Evolutionary conservation across 2,797 vertebrate genomes (phyloP).

Genomic region (Sebastes steindachneri): DNA sequence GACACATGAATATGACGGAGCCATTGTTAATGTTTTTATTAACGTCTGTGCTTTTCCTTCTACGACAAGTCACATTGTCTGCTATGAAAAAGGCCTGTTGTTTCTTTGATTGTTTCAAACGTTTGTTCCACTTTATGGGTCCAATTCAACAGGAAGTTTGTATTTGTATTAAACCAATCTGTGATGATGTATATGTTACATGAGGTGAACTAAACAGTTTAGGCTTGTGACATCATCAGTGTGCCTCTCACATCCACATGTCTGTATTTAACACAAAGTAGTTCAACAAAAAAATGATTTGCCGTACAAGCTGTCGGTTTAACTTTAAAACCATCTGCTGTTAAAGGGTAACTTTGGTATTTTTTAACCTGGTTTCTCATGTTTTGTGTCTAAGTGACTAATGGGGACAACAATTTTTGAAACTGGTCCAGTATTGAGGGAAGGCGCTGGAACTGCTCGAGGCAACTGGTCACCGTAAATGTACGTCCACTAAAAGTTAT

Average conservation of each 20-base stretch:
- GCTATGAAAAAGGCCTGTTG: not conserved
- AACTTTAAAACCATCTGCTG: not conserved
- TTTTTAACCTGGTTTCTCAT: too few species aligned
- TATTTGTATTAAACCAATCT: not conserved
- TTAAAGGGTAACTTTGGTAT: too few species aligned
- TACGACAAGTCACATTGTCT: not conserved
- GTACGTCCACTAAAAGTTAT: fast-evolving
- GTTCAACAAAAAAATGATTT: not conserved
- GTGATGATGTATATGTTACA: not conserved
- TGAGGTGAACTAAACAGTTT: not conserved
- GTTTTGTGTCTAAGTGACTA: too few species aligned
- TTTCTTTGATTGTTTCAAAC: not conserved
- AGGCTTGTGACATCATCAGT: not conserved
- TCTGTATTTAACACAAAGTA: not conserved
- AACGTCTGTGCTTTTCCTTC: not conserved
- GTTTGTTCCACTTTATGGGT: not conserved
- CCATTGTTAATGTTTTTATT: not conserved
- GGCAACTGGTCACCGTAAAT: too few species aligned
- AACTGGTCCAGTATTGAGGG: too few species aligned
- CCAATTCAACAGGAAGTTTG: not conserved
- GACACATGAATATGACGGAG: not conserved
- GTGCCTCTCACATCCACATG: not conserved
- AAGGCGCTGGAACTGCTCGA: too few species aligned
- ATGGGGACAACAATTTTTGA: too few species aligned
- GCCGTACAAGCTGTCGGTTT: not conserved